phyloP scores from a whole-genome alignment of 35 echinoderm and acorn worm genomes.

The Apostichopus californicus region DNA sequence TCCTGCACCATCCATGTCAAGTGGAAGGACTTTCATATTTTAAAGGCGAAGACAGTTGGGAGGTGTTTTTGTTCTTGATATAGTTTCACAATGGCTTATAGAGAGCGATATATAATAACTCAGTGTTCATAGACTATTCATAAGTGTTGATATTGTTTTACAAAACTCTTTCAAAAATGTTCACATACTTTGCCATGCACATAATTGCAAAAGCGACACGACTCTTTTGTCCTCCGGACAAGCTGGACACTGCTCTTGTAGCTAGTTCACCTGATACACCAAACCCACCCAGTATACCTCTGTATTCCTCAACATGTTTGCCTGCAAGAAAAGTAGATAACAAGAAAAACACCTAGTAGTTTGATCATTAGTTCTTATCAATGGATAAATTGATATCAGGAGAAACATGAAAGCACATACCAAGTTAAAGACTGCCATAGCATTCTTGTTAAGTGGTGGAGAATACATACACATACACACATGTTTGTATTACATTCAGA shows the following conservation, averaged over 20 bases:
- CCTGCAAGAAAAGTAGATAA: constrained; percentile 48
- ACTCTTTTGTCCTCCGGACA: constrained; percentile 98
- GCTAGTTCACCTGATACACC: constrained; percentile 93
- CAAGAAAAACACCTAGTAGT: background rate
- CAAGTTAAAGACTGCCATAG: too few species aligned
- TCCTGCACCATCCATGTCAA: too few species aligned
- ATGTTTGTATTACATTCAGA: too few species aligned
- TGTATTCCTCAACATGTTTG: constrained; percentile 78
- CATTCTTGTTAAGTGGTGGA: too few species aligned
- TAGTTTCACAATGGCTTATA: too few species aligned
- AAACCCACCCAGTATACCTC: constrained; percentile 80
- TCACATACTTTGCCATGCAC: constrained; percentile 87
- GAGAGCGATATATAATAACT: too few species aligned
- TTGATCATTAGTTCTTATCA: too few species aligned
- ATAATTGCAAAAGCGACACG: constrained; percentile 94
- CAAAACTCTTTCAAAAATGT: background rate
- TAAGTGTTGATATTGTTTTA: too few species aligned
- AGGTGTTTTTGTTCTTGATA: background rate
- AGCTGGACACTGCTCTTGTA: constrained; percentile 80
- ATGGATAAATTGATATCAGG: too few species aligned
- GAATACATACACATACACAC: too few species aligned
- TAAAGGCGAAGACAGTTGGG: background rate
- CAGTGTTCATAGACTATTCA: too few species aligned
- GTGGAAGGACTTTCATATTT: background rate
- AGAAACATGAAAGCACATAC: too few species aligned